These are phyloP conservation scores for Sus scrofa DNA, from an alignment of 2,113 vertebrate genomes.

Conservation along the genomic window T2T-Sscrofa CM000824.6:159007501-159008000, in stretches of 20 bases:
- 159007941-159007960: neutral
- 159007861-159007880: neutral
- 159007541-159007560: conserved; percentile 35
- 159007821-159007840: conserved; percentile 5
- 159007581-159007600: conserved; percentile 43
- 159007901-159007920: neutral
- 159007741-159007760: conserved; percentile 30
- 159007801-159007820: neutral
- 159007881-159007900: neutral
- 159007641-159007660: conserved; percentile 73
- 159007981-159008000: conserved; percentile 53
- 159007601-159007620: conserved; percentile 43
- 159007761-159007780: neutral
- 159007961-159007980: neutral
- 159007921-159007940: neutral
- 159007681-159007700: neutral
- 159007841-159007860: neutral
- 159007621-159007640: conserved; percentile 55
- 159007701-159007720: neutral
- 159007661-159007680: conserved; percentile 51
- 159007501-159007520: neutral
- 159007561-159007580: conserved; percentile 52
- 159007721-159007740: neutral
- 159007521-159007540: conserved; percentile 39
- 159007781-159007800: neutral